Conservation (phyloP, 2,888 invertebrate species). For the Trissolcus brochymenae region DNA sequence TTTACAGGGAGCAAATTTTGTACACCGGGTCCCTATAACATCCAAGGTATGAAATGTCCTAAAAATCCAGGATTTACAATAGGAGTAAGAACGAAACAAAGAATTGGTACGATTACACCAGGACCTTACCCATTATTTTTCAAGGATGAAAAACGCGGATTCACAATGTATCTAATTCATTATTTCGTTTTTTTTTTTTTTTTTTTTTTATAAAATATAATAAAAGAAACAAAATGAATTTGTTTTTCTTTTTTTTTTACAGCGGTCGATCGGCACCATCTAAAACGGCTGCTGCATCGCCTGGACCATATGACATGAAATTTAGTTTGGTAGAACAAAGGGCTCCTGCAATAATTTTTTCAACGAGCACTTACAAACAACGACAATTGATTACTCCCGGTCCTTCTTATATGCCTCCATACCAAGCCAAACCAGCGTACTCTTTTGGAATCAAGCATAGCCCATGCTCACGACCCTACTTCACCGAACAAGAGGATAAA, state of each 20-base stretch:
- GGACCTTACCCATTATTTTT: background rate
- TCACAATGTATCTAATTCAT: background rate
- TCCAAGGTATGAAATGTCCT: background rate
- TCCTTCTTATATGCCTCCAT: background rate
- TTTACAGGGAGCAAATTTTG: background rate
- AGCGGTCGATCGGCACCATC: too few species aligned
- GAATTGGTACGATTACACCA: background rate
- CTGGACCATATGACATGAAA: conserved; percentile 61
- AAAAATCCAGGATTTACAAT: background rate
- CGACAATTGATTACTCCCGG: background rate
- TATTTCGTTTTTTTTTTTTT: too few species aligned
- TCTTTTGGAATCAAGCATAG: conserved; percentile 81
- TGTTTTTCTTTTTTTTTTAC: too few species aligned
- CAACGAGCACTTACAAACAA: background rate
- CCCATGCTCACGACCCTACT: conserved; percentile 79
- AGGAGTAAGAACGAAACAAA: background rate
- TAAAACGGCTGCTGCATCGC: conserved; percentile 8
- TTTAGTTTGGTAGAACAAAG: background rate
- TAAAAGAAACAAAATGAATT: too few species aligned
- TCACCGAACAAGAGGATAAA: conserved; percentile 70
- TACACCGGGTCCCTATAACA: background rate
- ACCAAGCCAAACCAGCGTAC: conserved; percentile 65
- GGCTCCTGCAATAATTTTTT: conserved; percentile 70
- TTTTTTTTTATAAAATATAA: too few species aligned
- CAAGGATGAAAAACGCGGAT: background rate